These are phyloP conservation scores for Leuciscus waleckii DNA, from an alignment of 2,797 vertebrate species.

Conservation along the genomic window DNA sequence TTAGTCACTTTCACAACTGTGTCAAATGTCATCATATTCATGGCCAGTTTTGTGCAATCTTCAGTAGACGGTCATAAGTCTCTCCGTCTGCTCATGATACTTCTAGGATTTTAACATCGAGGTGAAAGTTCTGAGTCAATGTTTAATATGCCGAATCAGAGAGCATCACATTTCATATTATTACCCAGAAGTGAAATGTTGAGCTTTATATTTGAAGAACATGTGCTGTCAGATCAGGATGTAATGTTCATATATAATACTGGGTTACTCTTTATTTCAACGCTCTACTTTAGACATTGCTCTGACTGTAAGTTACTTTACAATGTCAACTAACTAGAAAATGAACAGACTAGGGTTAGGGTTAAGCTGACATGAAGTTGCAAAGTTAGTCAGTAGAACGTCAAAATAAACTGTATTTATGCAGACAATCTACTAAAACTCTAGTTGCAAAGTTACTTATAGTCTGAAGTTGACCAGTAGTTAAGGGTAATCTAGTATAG, in stretches of 20 bases:
- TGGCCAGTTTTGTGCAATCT: neutral
- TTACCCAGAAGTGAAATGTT: neutral
- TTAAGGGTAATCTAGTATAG: too few relatives aligned
- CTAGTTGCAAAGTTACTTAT: neutral
- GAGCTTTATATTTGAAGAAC: neutral
- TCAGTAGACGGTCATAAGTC: too few relatives aligned
- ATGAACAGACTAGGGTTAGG: neutral
- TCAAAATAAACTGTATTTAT: neutral
- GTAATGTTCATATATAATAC: too few relatives aligned
- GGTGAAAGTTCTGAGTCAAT: constrained; percentile 12
- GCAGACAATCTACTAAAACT: neutral
- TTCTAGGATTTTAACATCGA: neutral
- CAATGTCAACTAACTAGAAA: neutral
- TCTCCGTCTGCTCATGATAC: neutral
- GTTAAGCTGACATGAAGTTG: neutral
- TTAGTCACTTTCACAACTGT: neutral
- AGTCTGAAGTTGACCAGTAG: too few relatives aligned
- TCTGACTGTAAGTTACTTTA: neutral
- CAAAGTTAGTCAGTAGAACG: neutral
- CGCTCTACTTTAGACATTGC: neutral
- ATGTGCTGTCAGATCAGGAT: neutral
- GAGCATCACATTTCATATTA: neutral
- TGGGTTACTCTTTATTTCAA: neutral
- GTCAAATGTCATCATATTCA: neutral
- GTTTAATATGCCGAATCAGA: neutral